These are phyloP conservation scores for Verasper variegatus DNA, from an alignment of 2,113 vertebrate genomes.

Conservation along the genomic window DNA sequence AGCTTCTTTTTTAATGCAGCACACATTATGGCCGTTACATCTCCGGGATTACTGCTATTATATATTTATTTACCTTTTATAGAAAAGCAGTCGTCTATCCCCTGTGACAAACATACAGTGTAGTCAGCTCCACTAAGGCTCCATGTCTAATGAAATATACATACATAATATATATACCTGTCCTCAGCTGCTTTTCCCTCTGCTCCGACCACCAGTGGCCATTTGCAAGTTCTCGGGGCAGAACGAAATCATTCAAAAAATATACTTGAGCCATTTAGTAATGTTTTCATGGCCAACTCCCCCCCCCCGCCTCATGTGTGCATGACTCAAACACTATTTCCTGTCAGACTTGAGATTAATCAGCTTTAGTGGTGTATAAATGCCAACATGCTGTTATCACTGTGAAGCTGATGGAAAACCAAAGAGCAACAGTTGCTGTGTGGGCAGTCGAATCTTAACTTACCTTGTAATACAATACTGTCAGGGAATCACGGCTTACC, in stretches of 20 bases:
- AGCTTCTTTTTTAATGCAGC: conserved; percentile 52
- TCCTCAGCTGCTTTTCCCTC: conserved; percentile 62
- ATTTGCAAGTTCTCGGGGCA: conserved; percentile 52
- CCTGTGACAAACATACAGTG: conserved; percentile 73
- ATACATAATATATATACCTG: conserved; percentile 76
- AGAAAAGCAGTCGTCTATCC: conserved; percentile 78
- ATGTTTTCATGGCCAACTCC: conserved; percentile 52
- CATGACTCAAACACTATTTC: conserved; percentile 59
- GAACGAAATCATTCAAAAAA: conserved; percentile 49
- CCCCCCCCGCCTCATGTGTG: conserved; percentile 31
- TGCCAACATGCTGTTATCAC: conserved; percentile 66
- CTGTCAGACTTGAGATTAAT: conserved; percentile 66
- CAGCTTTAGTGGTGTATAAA: conserved; percentile 70
- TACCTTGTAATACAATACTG: conserved; percentile 64
- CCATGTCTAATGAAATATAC: conserved; percentile 77
- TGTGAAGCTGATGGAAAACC: conserved; percentile 56
- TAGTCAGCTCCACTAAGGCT: conserved; percentile 77
- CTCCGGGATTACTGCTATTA: conserved; percentile 70
- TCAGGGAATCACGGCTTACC: conserved; percentile 52
- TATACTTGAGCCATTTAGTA: conserved; percentile 62
- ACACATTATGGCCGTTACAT: conserved; percentile 70
- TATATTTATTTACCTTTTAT: conserved; percentile 78
- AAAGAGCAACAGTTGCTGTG: conserved; percentile 55
- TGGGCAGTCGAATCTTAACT: conserved; percentile 67
- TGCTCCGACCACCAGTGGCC: conserved; percentile 53